Conservation (phyloP, 37 sponge, comb jelly and placozoan species). For the Dysidea cf. avara region DNA sequence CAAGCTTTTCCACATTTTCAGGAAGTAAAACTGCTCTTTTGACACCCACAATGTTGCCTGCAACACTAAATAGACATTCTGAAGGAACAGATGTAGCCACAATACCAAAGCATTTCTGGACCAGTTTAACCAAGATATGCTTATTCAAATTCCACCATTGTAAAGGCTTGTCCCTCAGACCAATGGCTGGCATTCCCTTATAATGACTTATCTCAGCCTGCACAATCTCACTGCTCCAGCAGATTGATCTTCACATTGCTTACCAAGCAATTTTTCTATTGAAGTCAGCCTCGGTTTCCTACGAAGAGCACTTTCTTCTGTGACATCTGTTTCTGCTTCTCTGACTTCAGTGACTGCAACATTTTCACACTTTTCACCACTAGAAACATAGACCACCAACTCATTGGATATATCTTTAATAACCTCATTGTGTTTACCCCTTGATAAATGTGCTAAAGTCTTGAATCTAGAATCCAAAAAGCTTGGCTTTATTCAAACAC, state of each 20-base stretch:
- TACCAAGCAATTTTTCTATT: too few species aligned
- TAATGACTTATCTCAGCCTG: background rate
- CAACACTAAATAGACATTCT: constrained; percentile 15
- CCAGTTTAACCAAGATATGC: background rate
- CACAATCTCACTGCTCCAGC: background rate
- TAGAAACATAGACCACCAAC: too few species aligned
- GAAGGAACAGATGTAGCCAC: constrained; percentile 33
- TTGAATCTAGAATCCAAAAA: constrained; percentile 10
- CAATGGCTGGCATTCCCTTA: background rate
- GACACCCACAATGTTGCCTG: constrained; percentile 2
- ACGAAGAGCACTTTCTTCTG: too few species aligned
- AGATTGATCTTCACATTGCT: too few species aligned
- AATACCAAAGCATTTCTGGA: constrained; percentile 5
- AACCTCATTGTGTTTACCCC: background rate
- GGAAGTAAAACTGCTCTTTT: constrained; percentile 12
- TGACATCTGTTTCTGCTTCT: too few species aligned
- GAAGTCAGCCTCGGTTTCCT: too few species aligned
- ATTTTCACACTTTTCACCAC: too few species aligned
- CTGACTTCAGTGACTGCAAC: too few species aligned
- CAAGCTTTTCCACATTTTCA: constrained; percentile 11
- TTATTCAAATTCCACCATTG: constrained; percentile 5
- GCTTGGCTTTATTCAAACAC: background rate
- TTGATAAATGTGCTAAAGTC: constrained; percentile 7
- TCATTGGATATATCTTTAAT: background rate
- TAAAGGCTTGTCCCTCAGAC: background rate